A percentile compares a stretch with the other conserved stretches of the same genome.
These are phyloP conservation scores for Oncopodura yosiiana DNA, from an alignment of 1,140 invertebrate species.

Conservation along the genomic window DNA sequence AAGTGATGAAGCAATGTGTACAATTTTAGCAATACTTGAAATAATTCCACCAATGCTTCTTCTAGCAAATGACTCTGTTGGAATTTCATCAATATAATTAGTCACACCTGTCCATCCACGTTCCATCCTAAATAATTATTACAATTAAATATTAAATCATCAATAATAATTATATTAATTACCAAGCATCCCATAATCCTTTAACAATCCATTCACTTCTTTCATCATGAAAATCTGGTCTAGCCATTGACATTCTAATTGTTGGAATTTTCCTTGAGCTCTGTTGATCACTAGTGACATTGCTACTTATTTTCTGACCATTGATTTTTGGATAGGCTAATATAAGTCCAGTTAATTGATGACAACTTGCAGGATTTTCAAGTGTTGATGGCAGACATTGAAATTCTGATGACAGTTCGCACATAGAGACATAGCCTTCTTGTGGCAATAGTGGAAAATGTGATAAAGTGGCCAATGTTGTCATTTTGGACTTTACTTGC, in stretches of 20 bases:
- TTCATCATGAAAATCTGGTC: not conserved
- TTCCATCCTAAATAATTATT: conserved; percentile 3
- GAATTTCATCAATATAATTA: not conserved
- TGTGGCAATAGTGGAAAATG: not conserved
- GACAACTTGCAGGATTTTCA: not conserved
- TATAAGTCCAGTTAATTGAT: not conserved
- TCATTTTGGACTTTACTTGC: too few species aligned
- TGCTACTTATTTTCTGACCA: not conserved
- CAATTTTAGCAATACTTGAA: not conserved
- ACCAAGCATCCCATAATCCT: conserved; percentile 20
- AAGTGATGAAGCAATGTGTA: not conserved
- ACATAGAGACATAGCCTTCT: not conserved
- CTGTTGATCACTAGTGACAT: too few species aligned
- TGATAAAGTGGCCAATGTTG: not conserved
- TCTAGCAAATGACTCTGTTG: not conserved
- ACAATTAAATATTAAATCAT: not conserved
- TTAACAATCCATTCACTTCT: not conserved
- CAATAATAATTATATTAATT: not conserved
- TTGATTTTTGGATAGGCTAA: conserved; percentile 11
- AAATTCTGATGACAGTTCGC: conserved; percentile 3
- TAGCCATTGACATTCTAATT: not conserved
- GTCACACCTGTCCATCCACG: conserved; percentile 7
- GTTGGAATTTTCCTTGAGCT: conserved; percentile 1
- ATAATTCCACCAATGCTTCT: not conserved
- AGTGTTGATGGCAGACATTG: not conserved